Base-by-base conservation (phyloP, 2,113 vertebrate genomes). In the Nesospiza acunhae region DNA sequence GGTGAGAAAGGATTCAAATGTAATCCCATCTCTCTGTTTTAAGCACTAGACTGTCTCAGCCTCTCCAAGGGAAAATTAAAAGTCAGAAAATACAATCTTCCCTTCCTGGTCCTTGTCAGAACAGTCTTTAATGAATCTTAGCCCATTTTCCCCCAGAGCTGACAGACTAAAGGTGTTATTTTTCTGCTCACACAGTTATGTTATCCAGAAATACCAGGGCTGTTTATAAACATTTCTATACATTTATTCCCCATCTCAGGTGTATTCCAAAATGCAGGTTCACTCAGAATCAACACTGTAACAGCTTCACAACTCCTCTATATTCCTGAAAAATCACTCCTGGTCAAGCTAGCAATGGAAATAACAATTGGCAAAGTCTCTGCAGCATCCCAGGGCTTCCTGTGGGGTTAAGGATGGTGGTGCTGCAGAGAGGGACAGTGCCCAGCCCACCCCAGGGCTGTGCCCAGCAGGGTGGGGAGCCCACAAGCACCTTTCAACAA, bases 371-470 rank as follows among this genome's bases (percentile, higher is more conserved):
- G 21, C 12, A 67, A 85, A 78, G 19, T 30, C 14, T 31, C 28
- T 9, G 5, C 26, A 52, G 70, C 3, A 21, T 8, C 21, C 26
- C 0, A 0, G 20, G 33, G 44, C 39, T 41, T n/a, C 39, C 52
- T 7, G 0, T 17, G 56, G 47, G 23, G 22, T n/a, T 12, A 26
- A 27, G 21, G 53, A 7, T 0, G 0, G 0, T 6, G 26, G 44
- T 74, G 39, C 31, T 6, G 2, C 42, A 11, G 8, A 5, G 23
- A 78, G 13, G 58, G n/a, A 13, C 26, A 22, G 37, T 11, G 42
- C 21, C 80, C 58, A 74, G 1, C 6, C 35, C 2, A 1, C 16
- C 53, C 42, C 53, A 28, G 79, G 35, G 56, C 56, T 56, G 30
- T 28, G 68, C 42, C 31, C 49, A 60, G 41, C 1, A 2, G 7